Base-by-base conservation (phyloP, 2,113 vertebrate genomes). In the Chroicocephalus ridibundus region DNA sequence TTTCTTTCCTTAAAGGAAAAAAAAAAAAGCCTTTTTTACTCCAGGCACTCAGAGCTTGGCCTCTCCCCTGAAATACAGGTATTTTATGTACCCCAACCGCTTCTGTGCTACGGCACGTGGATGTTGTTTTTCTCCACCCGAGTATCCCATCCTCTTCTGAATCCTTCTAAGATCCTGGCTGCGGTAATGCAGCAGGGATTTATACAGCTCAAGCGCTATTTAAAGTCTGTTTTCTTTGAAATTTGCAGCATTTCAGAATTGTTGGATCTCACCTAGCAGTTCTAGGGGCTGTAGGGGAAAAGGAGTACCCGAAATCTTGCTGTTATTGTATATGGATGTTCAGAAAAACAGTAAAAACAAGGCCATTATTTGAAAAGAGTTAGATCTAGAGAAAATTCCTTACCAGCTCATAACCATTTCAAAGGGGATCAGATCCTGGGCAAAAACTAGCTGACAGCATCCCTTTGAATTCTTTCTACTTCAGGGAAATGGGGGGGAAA, bases 11-110 rank as follows among this genome's bases (percentile, higher is more conserved):
- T 29, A 4, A 9, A 60, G 49, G 26, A 21, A 12, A 36, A 46
- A 24, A n/a, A 52, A n/a, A 69, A 44, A 11, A 34, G 8, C 7
- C 10, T 76, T 80, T 84, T 78, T 54, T 8, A 38, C 69, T 47
- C 34, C 72, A 72, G 47, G 32, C 46, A 11, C 36, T 66, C 66
- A 31, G 16, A 27, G 44, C 49, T 49, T 20, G 6, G 65, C 78
- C 13, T 38, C 25, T 77, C 26, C 79, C 77, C 60, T 5, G 29
- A 32, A 54, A 19, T 18, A 7, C 2, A 7, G 78, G 21, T 10
- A 3, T 12, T 72, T 40, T 31, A 10, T 1, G 0, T 11, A 26
- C 38, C 79, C 70, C 40, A 18, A 0, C 36, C 0, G 0, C 21
- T 52, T 7, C 81, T 16, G 18, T 5, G 51, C 70, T 13, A 10